A percentile compares a stretch with the other conserved stretches of the same genome.
These are phyloP conservation scores for Eucera pruinosa DNA, from an alignment of 2,888 invertebrate genomes.

Conservation along the genomic window DNA sequence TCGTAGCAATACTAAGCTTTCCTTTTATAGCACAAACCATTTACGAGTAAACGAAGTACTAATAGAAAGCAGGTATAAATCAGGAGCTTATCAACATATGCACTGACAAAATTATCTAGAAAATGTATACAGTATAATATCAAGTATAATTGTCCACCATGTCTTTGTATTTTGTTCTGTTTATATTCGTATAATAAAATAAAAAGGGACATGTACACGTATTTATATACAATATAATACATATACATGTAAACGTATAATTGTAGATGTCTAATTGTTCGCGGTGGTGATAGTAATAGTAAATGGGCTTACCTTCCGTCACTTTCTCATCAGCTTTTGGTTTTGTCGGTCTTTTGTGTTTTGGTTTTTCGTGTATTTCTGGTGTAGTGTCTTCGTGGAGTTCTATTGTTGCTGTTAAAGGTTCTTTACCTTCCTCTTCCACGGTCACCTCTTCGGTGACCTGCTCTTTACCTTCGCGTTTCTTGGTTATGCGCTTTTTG, in stretches of 20 bases:
- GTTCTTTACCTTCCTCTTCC: slow-evolving; percentile 84
- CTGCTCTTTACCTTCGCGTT: slow-evolving; percentile 83
- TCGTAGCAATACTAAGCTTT: slow-evolving; percentile 24
- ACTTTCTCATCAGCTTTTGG: slow-evolving; percentile 75
- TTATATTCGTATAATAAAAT: slow-evolving; percentile 34
- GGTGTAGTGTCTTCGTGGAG: slow-evolving; percentile 75
- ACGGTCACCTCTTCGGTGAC: slow-evolving; percentile 84
- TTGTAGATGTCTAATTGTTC: slow-evolving; percentile 41
- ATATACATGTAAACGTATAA: slow-evolving; percentile 36
- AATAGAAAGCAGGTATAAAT: slow-evolving; percentile 37
- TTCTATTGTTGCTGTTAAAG: slow-evolving; percentile 81
- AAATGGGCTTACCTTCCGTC: slow-evolving; percentile 75
- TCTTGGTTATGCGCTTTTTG: slow-evolving; percentile 78
- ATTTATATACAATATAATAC: not conserved
- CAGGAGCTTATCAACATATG: slow-evolving; percentile 30
- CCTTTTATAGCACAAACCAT: slow-evolving; percentile 27
- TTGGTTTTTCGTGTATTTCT: slow-evolving; percentile 78
- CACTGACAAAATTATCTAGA: slow-evolving; percentile 19
- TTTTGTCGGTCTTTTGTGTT: slow-evolving; percentile 78
- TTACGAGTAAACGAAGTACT: slow-evolving; percentile 26
- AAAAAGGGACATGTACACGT: slow-evolving; percentile 9
- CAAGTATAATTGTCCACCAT: slow-evolving; percentile 62
- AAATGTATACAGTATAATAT: slow-evolving; percentile 32
- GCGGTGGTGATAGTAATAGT: slow-evolving; percentile 56
- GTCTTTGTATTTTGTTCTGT: slow-evolving; percentile 64